Conservation (phyloP, 2,113 vertebrate genomes). For the Rhagologus leucostigma region DNA sequence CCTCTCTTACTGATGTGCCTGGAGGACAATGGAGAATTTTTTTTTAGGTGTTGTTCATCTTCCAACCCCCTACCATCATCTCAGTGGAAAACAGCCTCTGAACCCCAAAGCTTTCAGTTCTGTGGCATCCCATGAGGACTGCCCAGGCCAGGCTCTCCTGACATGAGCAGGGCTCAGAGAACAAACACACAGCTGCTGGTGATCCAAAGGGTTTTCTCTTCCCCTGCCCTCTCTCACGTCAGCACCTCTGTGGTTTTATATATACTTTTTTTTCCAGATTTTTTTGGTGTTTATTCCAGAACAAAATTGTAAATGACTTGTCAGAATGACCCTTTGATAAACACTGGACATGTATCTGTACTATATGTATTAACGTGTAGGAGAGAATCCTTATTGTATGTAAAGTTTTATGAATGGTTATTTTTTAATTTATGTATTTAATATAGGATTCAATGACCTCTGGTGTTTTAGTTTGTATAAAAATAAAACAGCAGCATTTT, state of each 20-base stretch:
- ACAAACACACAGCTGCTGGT: background rate
- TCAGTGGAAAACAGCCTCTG: background rate
- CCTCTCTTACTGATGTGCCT: background rate
- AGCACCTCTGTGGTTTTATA: slow-evolving; percentile 53
- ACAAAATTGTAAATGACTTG: slow-evolving; percentile 50
- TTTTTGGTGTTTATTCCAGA: slow-evolving; percentile 56
- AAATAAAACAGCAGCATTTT: slow-evolving; percentile 76
- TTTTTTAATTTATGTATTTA: slow-evolving; percentile 84
- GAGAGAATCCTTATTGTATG: slow-evolving; percentile 75
- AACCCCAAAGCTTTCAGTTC: background rate
- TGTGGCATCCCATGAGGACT: background rate
- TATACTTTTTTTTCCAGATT: background rate
- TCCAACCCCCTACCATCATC: background rate
- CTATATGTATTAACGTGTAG: slow-evolving; percentile 73
- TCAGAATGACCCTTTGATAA: slow-evolving; percentile 66
- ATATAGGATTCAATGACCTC: slow-evolving; percentile 78
- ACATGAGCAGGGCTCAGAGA: background rate
- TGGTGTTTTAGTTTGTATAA: slow-evolving; percentile 80
- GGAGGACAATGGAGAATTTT: background rate
- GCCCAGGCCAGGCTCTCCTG: background rate
- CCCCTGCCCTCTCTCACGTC: slow-evolving; percentile 1
- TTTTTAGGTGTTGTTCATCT: background rate
- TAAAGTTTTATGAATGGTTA: slow-evolving; percentile 82
- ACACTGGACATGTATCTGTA: slow-evolving; percentile 67
- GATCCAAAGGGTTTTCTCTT: background rate